Evolutionary conservation across 2,888 invertebrate species (phyloP).

Genomic region (Psylliodes chrysocephalus): DNA sequence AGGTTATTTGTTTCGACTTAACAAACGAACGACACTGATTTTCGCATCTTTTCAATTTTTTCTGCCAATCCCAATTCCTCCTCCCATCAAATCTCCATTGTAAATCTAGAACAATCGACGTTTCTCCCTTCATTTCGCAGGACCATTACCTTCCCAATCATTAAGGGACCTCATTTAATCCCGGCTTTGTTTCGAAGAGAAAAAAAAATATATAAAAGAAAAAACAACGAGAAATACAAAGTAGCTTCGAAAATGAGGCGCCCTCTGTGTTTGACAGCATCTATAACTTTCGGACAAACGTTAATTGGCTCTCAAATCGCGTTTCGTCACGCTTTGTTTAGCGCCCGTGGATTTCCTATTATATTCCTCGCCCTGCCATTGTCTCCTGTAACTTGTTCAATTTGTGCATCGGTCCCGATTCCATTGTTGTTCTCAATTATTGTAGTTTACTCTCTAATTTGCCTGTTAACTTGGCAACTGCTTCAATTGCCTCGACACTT

Average conservation of each 20-base stretch:
- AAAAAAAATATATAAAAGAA: no score
- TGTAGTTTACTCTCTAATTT: constrained; percentile 31
- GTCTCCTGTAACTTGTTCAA: constrained; percentile 43
- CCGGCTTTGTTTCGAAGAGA: constrained; percentile 21
- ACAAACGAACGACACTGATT: no score
- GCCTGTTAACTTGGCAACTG: constrained; percentile 21
- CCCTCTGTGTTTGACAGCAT: constrained; percentile 39
- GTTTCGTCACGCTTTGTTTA: constrained; percentile 26
- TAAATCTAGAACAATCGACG: constrained; percentile 22
- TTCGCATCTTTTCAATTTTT: neutral
- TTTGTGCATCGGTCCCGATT: constrained; percentile 31
- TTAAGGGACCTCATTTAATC: constrained; percentile 17
- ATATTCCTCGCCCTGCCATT: constrained; percentile 28
- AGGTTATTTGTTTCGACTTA: no score
- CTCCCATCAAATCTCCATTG: neutral
- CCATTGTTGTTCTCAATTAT: constrained; percentile 33
- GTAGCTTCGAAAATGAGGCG: constrained; percentile 23
- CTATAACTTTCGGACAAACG: constrained; percentile 42
- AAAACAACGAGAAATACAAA: constrained; percentile 22
- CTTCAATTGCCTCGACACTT: neutral
- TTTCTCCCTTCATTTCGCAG: neutral
- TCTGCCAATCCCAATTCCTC: neutral
- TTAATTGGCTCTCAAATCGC: constrained; percentile 43
- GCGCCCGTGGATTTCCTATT: constrained; percentile 2
- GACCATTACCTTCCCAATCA: constrained; percentile 11